Evolutionary conservation across 2,888 invertebrate species (phyloP).

Genomic region (Drosophila cognata): DNA sequence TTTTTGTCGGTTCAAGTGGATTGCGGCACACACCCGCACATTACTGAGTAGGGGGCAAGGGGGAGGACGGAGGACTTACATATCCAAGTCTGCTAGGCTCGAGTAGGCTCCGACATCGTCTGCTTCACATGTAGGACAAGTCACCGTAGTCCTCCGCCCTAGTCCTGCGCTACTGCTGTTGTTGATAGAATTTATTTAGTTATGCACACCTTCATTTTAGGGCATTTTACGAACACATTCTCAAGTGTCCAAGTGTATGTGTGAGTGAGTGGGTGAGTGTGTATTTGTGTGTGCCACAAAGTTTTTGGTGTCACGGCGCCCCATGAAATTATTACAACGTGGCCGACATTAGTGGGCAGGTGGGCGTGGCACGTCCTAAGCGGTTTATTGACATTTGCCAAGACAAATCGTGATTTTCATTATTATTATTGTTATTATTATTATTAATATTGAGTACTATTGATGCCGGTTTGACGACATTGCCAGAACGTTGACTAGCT

Average conservation of each 20-base stretch:
- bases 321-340: constrained; percentile 33
- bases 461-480: neutral
- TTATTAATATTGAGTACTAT: constrained; percentile 14
- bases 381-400: constrained; percentile 47
- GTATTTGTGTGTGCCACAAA: constrained; percentile 32
- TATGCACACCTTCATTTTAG: constrained; percentile 80
- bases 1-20: constrained; percentile 49
- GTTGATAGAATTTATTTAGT: constrained; percentile 80
- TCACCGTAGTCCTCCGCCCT: constrained; percentile 13
- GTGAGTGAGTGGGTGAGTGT: neutral
- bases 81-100: constrained; percentile 36
- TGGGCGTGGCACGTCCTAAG: constrained; percentile 28
- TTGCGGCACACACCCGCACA: constrained; percentile 31
- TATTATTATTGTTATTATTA: constrained; percentile 12
- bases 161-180: constrained; percentile 54
- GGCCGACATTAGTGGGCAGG: constrained; percentile 4
- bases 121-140: constrained; percentile 60
- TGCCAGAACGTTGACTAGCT: neutral
- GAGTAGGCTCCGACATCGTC: constrained; percentile 45
- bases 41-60: neutral
- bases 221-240: constrained; percentile 70
- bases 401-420: constrained; percentile 37
- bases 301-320: constrained; percentile 49
- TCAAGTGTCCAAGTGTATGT: constrained; percentile 37
- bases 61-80: neutral